These are phyloP conservation scores for Ptychobarbus kaznakovi DNA, from an alignment of 2,797 vertebrate species.

Conservation along the genomic window DNA sequence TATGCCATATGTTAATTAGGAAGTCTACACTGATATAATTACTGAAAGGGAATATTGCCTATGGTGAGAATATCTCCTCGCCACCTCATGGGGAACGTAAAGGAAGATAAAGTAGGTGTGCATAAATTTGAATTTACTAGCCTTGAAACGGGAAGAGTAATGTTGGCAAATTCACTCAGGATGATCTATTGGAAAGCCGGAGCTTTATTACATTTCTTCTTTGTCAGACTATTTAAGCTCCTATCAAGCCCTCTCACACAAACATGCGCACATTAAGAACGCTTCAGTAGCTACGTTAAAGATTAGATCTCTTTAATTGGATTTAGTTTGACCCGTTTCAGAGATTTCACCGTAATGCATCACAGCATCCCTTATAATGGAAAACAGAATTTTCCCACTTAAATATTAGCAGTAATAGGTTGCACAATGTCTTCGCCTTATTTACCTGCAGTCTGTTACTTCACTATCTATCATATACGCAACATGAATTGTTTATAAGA, in stretches of 20 bases:
- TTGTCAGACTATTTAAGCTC: conserved; percentile 76
- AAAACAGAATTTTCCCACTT: background rate
- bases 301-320: conserved; percentile 26
- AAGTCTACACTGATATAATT: conserved; percentile 80
- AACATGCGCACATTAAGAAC: conserved; percentile 41
- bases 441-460: conserved; percentile 3
- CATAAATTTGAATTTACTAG: conserved; percentile 78
- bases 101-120: conserved; percentile 76
- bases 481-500: conserved; percentile 39
- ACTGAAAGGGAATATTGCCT: conserved; percentile 77
- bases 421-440: background rate
- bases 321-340: conserved; percentile 37
- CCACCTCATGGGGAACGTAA: conserved; percentile 71
- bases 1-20: conserved; percentile 81
- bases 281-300: conserved; percentile 52
- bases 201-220: conserved; percentile 73
- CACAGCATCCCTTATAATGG: background rate
- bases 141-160: conserved; percentile 71
- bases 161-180: conserved; percentile 75
- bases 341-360: background rate
- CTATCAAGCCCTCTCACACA: conserved; percentile 62
- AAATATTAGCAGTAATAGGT: conserved; percentile 1
- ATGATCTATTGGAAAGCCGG: conserved; percentile 74
- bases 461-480: background rate
- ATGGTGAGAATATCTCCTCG: conserved; percentile 72